Conservation (phyloP, 2,113 vertebrate species). For the Bubo scandiacus region DNA sequence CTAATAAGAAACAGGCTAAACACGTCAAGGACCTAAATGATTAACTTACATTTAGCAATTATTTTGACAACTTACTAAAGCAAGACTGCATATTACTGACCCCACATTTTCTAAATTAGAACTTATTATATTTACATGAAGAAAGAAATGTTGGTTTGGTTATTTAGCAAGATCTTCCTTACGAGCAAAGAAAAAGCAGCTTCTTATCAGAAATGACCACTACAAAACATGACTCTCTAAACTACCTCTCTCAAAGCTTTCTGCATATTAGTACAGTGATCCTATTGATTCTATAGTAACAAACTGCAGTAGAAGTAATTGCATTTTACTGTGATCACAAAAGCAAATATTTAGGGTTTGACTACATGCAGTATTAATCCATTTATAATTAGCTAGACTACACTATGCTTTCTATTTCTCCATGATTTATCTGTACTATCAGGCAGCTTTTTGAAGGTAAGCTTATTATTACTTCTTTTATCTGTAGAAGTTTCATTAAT, state of each 20-base stretch:
- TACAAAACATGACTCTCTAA: not conserved
- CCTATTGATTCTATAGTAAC: conserved; percentile 36
- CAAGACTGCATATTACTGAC: not conserved
- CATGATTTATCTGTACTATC: conserved; percentile 50
- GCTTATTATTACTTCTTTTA: conserved; percentile 61
- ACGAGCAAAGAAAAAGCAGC: not conserved
- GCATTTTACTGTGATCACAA: conserved; percentile 59
- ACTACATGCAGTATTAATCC: conserved; percentile 52
- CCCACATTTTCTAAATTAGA: not conserved
- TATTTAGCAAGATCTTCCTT: not conserved
- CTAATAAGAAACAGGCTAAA: conserved; percentile 25
- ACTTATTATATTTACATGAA: not conserved
- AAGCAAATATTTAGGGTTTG: conserved; percentile 60
- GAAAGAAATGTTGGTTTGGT: not conserved
- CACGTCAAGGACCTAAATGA: conserved; percentile 26
- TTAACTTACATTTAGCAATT: conserved; percentile 24
- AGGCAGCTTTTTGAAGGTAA: conserved; percentile 61
- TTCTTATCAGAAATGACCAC: not conserved
- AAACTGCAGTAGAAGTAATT: conserved; percentile 50
- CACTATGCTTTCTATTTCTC: conserved; percentile 54
- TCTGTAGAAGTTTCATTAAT: conserved; percentile 56
- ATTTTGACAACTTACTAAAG: conserved; percentile 28
- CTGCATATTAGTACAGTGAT: not conserved
- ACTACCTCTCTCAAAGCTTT: not conserved
- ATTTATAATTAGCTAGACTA: conserved; percentile 71